Conservation (phyloP, 2,888 invertebrate species). For the Osmoderma eremita region DNA sequence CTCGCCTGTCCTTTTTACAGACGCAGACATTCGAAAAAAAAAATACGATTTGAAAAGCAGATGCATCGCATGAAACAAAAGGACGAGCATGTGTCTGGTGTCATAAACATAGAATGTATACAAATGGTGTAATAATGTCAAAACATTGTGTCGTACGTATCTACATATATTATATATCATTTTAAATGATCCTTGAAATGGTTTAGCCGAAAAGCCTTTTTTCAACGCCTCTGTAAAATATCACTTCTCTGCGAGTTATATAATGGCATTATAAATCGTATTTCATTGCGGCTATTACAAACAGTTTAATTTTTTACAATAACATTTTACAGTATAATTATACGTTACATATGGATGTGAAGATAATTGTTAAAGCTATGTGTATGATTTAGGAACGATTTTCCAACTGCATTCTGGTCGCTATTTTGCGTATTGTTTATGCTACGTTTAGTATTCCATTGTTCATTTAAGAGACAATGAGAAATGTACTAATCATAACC, state of each 20-base stretch:
- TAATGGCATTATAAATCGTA: neutral
- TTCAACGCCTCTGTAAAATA: neutral
- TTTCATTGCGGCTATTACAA: constrained; percentile 13
- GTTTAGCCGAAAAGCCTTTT: neutral
- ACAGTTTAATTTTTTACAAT: constrained; percentile 8
- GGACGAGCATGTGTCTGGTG: neutral
- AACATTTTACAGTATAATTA: neutral
- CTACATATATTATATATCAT: constrained; percentile 9
- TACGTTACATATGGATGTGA: too few species aligned
- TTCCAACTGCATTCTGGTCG: too few species aligned
- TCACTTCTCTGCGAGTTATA: neutral
- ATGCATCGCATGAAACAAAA: neutral
- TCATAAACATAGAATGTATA: neutral
- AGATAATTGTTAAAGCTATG: too few species aligned
- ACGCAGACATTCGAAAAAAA: neutral
- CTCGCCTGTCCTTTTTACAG: neutral
- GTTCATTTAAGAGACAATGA: too few species aligned
- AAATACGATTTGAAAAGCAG: neutral
- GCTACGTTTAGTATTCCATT: too few species aligned
- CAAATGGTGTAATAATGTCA: constrained; percentile 20
- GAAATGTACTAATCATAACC: too few species aligned
- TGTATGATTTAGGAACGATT: too few species aligned
- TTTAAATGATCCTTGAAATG: constrained; percentile 21
- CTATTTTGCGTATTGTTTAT: too few species aligned
- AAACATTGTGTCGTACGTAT: constrained; percentile 3